Percentiles rank a stretch among this genome's conserved stretches.
These are phyloP conservation scores for Liasis olivaceus DNA, from an alignment of 2,797 vertebrate species.

Conservation along the genomic window DNA sequence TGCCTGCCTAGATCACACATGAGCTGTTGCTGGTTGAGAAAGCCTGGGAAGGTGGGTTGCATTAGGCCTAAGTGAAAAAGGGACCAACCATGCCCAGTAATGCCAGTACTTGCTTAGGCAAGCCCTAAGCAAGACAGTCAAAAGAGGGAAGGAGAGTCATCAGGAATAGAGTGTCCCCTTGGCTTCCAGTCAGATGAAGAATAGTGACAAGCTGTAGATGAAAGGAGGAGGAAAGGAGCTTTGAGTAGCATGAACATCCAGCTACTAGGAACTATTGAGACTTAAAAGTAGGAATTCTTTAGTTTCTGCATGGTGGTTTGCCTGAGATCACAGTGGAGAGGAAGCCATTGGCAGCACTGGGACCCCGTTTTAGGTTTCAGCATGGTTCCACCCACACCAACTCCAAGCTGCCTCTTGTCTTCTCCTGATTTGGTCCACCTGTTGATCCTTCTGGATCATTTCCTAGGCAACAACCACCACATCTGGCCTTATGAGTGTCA, in stretches of 20 bases:
- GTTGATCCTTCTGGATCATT: background rate
- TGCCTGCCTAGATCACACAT: background rate
- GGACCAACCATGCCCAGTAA: background rate
- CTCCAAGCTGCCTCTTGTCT: background rate
- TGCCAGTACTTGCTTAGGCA: background rate
- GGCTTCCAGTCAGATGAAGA: background rate
- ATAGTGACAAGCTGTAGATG: background rate
- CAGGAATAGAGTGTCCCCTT: background rate
- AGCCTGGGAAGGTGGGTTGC: background rate
- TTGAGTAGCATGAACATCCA: background rate
- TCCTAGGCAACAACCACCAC: background rate
- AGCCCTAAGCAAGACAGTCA: background rate
- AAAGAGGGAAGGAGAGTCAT: background rate
- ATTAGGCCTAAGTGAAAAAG: background rate
- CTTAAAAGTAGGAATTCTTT: background rate
- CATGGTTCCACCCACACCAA: background rate
- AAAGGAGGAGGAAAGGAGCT: background rate
- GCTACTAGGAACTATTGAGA: background rate
- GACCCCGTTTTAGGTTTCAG: too few species aligned
- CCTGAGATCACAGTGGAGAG: background rate
- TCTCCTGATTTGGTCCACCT: background rate
- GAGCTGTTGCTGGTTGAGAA: background rate
- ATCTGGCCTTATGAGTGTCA: background rate
- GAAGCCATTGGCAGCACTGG: background rate
- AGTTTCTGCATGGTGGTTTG: too few species aligned